Evolutionary conservation across 2,888 invertebrate genomes (phyloP).

Genomic region (Lapara coniferarum): DNA sequence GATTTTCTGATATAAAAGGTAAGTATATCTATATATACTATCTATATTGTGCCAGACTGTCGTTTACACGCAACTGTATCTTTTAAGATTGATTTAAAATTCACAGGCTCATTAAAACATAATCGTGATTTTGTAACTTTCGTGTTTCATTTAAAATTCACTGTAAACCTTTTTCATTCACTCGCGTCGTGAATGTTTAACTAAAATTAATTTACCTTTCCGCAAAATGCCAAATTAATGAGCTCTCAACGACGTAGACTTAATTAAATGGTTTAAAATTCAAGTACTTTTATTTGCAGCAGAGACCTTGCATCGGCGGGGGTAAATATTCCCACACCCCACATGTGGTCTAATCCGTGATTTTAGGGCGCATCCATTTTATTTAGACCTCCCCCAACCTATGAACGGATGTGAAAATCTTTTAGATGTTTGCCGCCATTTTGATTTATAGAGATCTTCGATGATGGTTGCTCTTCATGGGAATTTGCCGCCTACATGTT

Average conservation of each 20-base stretch:
- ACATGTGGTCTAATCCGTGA: constrained; percentile 58
- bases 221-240: constrained; percentile 8
- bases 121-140: background rate
- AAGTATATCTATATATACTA: too few species aligned
- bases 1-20: too few species aligned
- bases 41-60: too few species aligned
- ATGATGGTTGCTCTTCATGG: constrained; percentile 55
- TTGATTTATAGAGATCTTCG: constrained; percentile 48
- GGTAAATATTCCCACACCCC: constrained; percentile 63
- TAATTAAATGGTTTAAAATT: constrained; percentile 23
- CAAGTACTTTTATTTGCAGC: constrained; percentile 40
- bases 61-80: too few species aligned
- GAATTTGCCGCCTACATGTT: constrained; percentile 64
- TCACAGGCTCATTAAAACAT: too few species aligned
- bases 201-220: background rate
- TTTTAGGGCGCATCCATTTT: constrained; percentile 47
- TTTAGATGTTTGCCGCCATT: constrained; percentile 39
- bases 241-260: background rate
- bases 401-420: constrained; percentile 38
- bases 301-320: constrained; percentile 53
- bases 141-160: background rate
- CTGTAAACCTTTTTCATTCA: background rate
- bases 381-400: constrained; percentile 46
- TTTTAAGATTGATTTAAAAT: too few species aligned
- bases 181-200: background rate